A percentile compares a stretch with the other conserved stretches of the same genome.
These are phyloP conservation scores for Myiozetetes cayanensis DNA, from an alignment of 2,113 vertebrate genomes.

Conservation along the genomic window DNA sequence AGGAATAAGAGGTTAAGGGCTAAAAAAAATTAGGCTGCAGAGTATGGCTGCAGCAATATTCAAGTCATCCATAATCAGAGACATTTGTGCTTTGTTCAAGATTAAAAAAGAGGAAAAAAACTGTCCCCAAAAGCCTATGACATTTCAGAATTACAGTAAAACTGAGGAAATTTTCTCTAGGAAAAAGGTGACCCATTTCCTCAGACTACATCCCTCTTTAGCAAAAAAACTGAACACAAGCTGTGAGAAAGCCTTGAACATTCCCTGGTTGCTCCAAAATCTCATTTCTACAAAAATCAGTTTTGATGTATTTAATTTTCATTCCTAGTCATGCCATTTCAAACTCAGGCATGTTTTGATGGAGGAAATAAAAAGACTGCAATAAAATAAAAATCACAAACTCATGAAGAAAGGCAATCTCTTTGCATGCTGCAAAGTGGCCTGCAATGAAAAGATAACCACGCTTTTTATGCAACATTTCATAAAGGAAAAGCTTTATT, in stretches of 20 bases:
- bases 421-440: conserved; percentile 19
- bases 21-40: neutral
- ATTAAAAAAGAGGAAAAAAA: neutral
- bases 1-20: neutral
- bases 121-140: neutral
- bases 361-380: conserved; percentile 46
- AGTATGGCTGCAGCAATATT: neutral
- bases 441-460: conserved; percentile 26
- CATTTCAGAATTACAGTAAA: conserved; percentile 41
- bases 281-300: conserved; percentile 56
- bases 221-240: neutral
- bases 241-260: conserved; percentile 48
- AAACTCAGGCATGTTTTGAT: conserved; percentile 61
- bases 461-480: neutral
- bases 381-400: conserved; percentile 54
- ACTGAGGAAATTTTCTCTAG: conserved; percentile 51
- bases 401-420: conserved; percentile 31
- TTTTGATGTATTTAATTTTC: conserved; percentile 68
- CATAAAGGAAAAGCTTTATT: conserved; percentile 22
- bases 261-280: conserved; percentile 33
- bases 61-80: conserved; percentile 6
- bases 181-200: conserved; percentile 66
- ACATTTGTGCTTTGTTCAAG: neutral
- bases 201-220: conserved; percentile 46
- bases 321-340: conserved; percentile 60